Percentiles rank a stretch among this genome's conserved stretches.
These are phyloP conservation scores for Neoniphon sammara DNA, from an alignment of 2,797 vertebrate genomes.

Conservation along the genomic window DNA sequence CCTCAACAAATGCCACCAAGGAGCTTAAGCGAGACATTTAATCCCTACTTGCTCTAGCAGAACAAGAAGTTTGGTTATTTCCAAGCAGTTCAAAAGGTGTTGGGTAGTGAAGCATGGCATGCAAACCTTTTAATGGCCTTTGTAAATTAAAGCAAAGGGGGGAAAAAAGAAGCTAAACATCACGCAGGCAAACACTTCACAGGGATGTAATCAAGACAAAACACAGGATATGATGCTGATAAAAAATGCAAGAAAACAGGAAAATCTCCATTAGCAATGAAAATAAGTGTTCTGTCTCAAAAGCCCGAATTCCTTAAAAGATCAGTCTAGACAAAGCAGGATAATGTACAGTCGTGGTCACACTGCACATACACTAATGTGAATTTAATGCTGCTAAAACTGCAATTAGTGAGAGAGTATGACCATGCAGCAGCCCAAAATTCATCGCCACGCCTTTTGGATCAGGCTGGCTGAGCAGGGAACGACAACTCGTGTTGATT, in stretches of 20 bases:
- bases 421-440: not conserved
- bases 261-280: conserved; percentile 41
- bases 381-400: not conserved
- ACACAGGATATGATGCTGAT: not conserved
- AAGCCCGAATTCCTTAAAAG: not conserved
- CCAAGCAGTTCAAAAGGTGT: not conserved
- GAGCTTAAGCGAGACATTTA: conserved; percentile 8
- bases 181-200: conserved; percentile 24
- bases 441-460: not conserved
- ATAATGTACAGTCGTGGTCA: not conserved
- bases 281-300: conserved; percentile 34
- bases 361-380: not conserved
- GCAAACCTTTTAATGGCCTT: not conserved
- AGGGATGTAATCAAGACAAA: conserved; percentile 29
- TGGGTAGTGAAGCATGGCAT: not conserved
- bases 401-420: not conserved
- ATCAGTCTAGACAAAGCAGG: not conserved
- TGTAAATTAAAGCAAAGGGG: too few species aligned
- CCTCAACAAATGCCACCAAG: conserved; percentile 32
- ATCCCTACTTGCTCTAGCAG: not conserved
- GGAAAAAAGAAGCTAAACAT: not conserved
- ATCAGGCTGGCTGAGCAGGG: not conserved
- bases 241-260: conserved; percentile 36
- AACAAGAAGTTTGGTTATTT: not conserved
- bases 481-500: not conserved